Percentiles rank a stretch among this genome's conserved stretches.
These are phyloP conservation scores for Microctenopoma steveboyesi DNA, from an alignment of 2,797 vertebrate genomes.

Conservation along the genomic window DNA sequence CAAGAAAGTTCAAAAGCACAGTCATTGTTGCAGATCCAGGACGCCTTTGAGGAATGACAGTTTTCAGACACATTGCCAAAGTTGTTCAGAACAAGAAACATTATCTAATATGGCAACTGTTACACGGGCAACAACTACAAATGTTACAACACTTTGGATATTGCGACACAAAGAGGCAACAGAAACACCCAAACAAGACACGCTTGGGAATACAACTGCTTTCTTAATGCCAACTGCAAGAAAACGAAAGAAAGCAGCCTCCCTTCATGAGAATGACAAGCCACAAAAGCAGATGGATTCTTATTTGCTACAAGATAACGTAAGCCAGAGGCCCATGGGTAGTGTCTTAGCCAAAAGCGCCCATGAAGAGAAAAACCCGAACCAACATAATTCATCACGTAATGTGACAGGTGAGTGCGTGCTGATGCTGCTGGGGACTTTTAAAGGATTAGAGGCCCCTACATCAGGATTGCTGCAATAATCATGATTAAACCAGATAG, in stretches of 20 bases:
- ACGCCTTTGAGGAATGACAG: slow-evolving; percentile 21
- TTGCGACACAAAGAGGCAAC: slow-evolving; percentile 10
- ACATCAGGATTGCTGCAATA: background rate
- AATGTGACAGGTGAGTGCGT: slow-evolving; percentile 57
- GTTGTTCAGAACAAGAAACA: slow-evolving; percentile 21
- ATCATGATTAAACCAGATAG: background rate
- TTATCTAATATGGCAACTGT: slow-evolving; percentile 7
- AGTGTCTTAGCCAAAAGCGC: background rate
- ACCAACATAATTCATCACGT: slow-evolving; percentile 11
- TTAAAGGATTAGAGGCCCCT: background rate
- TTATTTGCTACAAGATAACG: background rate
- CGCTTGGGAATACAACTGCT: slow-evolving; percentile 6
- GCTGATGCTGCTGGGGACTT: slow-evolving; percentile 8
- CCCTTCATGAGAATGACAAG: background rate
- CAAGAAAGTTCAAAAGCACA: slow-evolving; percentile 25
- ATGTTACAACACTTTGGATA: background rate
- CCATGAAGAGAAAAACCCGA: slow-evolving; percentile 5
- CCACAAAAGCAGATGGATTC: slow-evolving; percentile 17
- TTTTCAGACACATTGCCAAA: slow-evolving; percentile 40
- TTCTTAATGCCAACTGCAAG: background rate
- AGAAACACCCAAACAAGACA: slow-evolving; percentile 9
- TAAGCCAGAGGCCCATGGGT: slow-evolving; percentile 4
- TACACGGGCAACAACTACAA: background rate
- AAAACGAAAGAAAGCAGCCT: slow-evolving; percentile 7
- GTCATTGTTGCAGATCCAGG: slow-evolving; percentile 35